Base-by-base conservation (phyloP, 1,140 invertebrate species). In the Atta texana region DNA sequence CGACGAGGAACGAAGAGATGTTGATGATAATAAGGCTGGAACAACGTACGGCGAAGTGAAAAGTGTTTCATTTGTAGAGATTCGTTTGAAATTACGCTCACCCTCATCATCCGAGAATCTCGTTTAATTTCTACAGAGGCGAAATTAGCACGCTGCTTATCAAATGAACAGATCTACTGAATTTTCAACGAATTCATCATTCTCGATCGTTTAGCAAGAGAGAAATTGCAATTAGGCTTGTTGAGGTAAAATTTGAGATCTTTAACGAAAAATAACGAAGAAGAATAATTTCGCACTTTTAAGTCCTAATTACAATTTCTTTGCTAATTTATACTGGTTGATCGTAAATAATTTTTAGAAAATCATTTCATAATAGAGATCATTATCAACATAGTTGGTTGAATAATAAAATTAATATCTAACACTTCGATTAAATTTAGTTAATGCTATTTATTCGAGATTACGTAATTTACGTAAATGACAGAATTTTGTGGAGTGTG, bases 61-160 rank as follows among this genome's bases (percentile, higher is more conserved):
- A 63, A 71, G 34, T 31, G 84, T 44, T 10, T 85, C 84, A 80
- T 76, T 85, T 80, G 61, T 64, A 55, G 59, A 68, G 75, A 80
- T 85, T 85, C 59, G 74, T 66, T 80, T 39, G 74, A 49, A 85
- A 80, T 44, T 55, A 39, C 49, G 74, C 61, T 39, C 34, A 8
- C 10, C 8, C 31, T n/a, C 59, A 4, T 84, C 80, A 61, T 57
- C 49, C 44, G 80, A 51, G 39, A 63, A 61, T 74, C 39, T 34
- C 31, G 80, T 63, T 84, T 84, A 84, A 72, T 72, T 84, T 75
- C 39, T 57, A n/a, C 69, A n/a, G 24, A 61, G 18, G 39, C 55
- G 55, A 82, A 82, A 74, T 82, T 82, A 82, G 80, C 39, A 61
- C 55, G 80, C 49, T 72, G 31, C 68, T 72, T 72, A 61, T 59